These are phyloP conservation scores for Aurelia coerulea DNA, from an alignment of 30 jellyfish, hydroid and myxozoan species.

Conservation along the genomic window DNA sequence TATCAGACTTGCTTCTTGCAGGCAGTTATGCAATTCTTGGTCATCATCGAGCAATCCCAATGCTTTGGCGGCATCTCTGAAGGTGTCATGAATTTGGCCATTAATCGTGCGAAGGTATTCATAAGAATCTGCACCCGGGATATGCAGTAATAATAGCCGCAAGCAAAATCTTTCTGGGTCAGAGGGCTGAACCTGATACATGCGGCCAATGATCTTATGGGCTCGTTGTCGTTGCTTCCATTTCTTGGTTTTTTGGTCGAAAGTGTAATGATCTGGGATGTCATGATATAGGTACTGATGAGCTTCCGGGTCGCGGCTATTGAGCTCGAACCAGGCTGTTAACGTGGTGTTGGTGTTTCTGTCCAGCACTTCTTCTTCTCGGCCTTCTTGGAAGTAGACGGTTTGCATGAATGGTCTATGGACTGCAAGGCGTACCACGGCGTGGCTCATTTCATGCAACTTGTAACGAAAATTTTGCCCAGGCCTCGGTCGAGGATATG, in stretches of 20 bases:
- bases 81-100: constrained; percentile 51
- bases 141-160: constrained; percentile 27
- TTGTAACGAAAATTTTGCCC: too few species aligned
- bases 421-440: constrained; percentile 61
- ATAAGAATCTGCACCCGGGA: constrained; percentile 20
- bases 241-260: constrained; percentile 15
- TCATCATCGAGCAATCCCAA: constrained; percentile 47
- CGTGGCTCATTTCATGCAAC: constrained; percentile 71
- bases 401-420: constrained; percentile 69
- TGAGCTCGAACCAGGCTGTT: constrained; percentile 61
- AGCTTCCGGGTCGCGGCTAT: constrained; percentile 47
- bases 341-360: constrained; percentile 26
- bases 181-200: constrained; percentile 42
- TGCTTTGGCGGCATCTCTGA: constrained; percentile 80
- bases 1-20: constrained; percentile 1
- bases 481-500: too few species aligned
- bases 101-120: constrained; percentile 63
- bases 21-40: constrained; percentile 13
- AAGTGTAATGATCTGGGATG: constrained; percentile 70
- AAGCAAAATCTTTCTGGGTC: constrained; percentile 36
- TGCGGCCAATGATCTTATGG: constrained; percentile 7
- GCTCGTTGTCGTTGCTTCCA: constrained; percentile 40
- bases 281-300: constrained; percentile 46
- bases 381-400: constrained; percentile 55
- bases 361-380: constrained; percentile 51